phyloP scores from a whole-genome alignment of 2,113 vertebrate species.

The Amazona guildingii region DNA sequence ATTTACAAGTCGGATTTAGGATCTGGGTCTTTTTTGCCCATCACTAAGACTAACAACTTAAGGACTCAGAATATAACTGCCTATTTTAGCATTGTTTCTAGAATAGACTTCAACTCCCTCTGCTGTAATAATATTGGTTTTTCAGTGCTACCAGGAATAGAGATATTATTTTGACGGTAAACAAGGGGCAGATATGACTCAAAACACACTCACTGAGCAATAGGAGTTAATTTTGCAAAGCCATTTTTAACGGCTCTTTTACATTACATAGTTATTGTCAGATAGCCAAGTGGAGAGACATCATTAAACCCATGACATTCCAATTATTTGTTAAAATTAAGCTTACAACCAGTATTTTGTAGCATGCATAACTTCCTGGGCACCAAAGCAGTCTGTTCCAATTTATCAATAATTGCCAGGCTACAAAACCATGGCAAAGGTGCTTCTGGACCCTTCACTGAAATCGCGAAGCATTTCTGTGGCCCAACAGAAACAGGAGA shows the following conservation, averaged over 20 bases:
- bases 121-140: neutral
- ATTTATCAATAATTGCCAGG: constrained; percentile 25
- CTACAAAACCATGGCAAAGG: neutral
- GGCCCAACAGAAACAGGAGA: neutral
- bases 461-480: neutral
- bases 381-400: neutral
- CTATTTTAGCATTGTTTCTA: constrained; percentile 13
- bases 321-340: constrained; percentile 68
- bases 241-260: constrained; percentile 61
- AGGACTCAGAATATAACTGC: constrained; percentile 43
- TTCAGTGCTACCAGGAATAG: constrained; percentile 10
- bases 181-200: constrained; percentile 46
- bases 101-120: neutral
- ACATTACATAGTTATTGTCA: constrained; percentile 59
- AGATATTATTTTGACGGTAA: constrained; percentile 42
- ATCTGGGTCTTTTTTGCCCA: neutral
- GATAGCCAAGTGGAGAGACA: constrained; percentile 58
- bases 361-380: constrained; percentile 5
- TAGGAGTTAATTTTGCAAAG: constrained; percentile 59
- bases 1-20: neutral
- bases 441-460: neutral
- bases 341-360: constrained; percentile 29
- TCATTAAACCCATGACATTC: constrained; percentile 65
- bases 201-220: constrained; percentile 42
- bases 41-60: constrained; percentile 23